Conservation (phyloP, 1,140 invertebrate genomes). For the Drosophila sucinea region DNA sequence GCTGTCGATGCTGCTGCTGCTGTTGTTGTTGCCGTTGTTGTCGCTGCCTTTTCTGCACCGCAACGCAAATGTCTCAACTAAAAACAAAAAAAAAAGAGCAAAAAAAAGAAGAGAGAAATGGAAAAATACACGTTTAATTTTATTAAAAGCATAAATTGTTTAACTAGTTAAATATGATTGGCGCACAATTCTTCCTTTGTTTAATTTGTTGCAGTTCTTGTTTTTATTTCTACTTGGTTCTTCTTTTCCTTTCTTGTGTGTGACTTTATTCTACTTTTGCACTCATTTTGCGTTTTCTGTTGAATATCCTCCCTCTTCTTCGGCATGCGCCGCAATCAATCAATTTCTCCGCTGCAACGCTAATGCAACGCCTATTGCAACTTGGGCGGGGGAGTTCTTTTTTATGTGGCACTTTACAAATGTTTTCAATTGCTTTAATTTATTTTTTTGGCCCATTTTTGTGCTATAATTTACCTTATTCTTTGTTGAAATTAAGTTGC, state of each 20-base stretch:
- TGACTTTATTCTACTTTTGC: constrained; percentile 45
- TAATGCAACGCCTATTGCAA: constrained; percentile 3
- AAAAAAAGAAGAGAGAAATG: constrained; percentile 32
- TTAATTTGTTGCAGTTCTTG: constrained; percentile 32
- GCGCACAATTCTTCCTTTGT: constrained; percentile 60
- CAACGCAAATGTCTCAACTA: constrained; percentile 69
- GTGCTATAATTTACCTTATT: constrained; percentile 72
- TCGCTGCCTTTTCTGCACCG: constrained; percentile 39
- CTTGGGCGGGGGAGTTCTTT: background rate
- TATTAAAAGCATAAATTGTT: constrained; percentile 26
- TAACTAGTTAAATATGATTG: constrained; percentile 19
- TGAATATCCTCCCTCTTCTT: constrained; percentile 76
- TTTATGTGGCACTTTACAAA: constrained; percentile 7
- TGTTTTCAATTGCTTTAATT: constrained; percentile 46
- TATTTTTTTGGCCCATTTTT: constrained; percentile 49
- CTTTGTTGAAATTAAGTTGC: constrained; percentile 71
- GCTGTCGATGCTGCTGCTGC: constrained; percentile 28
- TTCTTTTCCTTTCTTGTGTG: constrained; percentile 28
- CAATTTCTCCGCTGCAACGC: constrained; percentile 42
- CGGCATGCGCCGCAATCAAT: constrained; percentile 78
- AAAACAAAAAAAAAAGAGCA: constrained; percentile 8
- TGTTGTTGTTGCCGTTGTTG: constrained; percentile 16
- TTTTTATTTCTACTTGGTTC: constrained; percentile 44
- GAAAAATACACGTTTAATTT: constrained; percentile 20
- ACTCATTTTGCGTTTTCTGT: constrained; percentile 47